Percentiles rank a stretch among this genome's conserved stretches.
Evolutionary conservation across 2,113 vertebrate species (phyloP).

Genomic region (Hypanus sabinus): DNA sequence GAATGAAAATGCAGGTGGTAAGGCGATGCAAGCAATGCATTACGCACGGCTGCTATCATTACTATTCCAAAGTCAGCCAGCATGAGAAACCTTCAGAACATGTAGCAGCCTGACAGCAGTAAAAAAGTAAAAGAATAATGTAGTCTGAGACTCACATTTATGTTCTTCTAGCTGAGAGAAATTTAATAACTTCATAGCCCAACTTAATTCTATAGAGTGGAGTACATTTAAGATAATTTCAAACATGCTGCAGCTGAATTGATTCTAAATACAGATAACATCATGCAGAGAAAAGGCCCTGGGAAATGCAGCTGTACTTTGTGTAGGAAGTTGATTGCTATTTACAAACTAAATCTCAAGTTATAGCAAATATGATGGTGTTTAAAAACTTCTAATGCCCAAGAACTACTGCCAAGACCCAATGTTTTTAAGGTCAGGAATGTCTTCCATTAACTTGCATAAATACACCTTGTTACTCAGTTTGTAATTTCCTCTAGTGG

Average conservation of each 20-base stretch:
- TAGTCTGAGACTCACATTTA: not conserved
- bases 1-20: not conserved
- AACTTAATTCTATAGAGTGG: not conserved
- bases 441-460: not conserved
- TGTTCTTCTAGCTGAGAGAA: not conserved
- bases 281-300: not conserved
- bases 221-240: not conserved
- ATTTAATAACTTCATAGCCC: not conserved
- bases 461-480: not conserved
- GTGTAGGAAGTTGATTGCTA: conserved; percentile 5
- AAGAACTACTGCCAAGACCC: not conserved
- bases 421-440: not conserved
- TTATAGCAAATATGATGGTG: not conserved
- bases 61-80: not conserved
- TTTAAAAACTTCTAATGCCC: not conserved
- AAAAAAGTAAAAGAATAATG: not conserved
- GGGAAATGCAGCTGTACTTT: not conserved
- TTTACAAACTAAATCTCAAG: not conserved
- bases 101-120: not conserved
- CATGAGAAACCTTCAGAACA: not conserved
- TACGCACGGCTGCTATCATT: not conserved
- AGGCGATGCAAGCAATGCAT: not conserved
- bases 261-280: not conserved
- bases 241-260: not conserved
- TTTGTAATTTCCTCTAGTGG: not conserved